Evolutionary conservation across 2,888 invertebrate species (phyloP), one percentile per base, ranked within the genome.

Genomic region (Brachyptera risi): DNA sequence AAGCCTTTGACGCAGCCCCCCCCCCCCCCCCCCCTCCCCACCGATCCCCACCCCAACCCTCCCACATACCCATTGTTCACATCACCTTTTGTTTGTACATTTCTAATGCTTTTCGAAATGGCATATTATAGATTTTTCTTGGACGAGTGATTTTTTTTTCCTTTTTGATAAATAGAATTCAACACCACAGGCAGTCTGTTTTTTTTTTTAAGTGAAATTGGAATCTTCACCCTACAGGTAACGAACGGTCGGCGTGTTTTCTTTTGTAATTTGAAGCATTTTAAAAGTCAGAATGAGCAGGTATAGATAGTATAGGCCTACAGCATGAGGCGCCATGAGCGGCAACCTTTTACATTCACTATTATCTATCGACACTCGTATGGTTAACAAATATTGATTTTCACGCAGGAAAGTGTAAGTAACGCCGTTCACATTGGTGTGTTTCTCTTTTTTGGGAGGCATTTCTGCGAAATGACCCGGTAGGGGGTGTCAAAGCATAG

Each of bases 321-420:
- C n/a, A 40, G 40, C 7, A 7, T 11, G n/a, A 24, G 47, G 21
- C 47, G 24, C 15, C n/a, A 19, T 51, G 27, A 17, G 51, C 51
- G 51, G 7, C 35, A 21, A n/a, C 21, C 7, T 11, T 50, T 24
- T 50, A 26, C 26, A 26, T 24, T 50, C 2, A 13, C 31, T 15
- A 51, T 51, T 51, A 23, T 27, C n/a, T n/a, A n/a, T n/a, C n/a
- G n/a, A n/a, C n/a, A n/a, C n/a, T n/a, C n/a, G n/a, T n/a, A n/a
- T n/a, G 9, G 3, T 27, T 11, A 27, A 51, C 54, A 37, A 54
- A 54, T 54, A 54, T 54, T 54, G 54, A 54, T 54, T 54, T 37
- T 54, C 54, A 37, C 54, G 23, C 54, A n/a, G 31, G 44, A 19
- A 19, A 44, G 44, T 44, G 21, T n/a, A n/a, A n/a, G n/a, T n/a